A percentile compares a stretch with the other conserved stretches of the same genome.
Conservation (phyloP, 1,140 invertebrate genomes). For the Lysiphlebus fabarum region DNA sequence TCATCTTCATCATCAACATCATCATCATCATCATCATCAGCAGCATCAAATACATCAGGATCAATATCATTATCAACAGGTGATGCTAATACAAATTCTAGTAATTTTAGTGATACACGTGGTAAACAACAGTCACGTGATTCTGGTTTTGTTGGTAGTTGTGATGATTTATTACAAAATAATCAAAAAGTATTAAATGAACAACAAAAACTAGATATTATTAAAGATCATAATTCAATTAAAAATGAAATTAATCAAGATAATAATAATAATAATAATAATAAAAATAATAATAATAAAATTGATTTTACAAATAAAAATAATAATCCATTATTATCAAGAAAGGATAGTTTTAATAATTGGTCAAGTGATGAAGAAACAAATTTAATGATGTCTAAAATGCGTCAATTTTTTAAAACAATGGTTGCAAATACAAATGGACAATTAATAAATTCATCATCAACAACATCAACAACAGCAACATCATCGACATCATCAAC, state of each 20-base stretch:
- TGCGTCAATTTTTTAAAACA: slow-evolving; percentile 87
- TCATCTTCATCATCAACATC: slow-evolving; percentile 10
- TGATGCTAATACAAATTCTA: background rate
- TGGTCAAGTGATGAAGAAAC: slow-evolving; percentile 92
- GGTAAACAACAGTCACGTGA: slow-evolving; percentile 76
- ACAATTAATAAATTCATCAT: slow-evolving; percentile 40
- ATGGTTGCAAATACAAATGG: slow-evolving; percentile 70
- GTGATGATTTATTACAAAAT: slow-evolving; percentile 74
- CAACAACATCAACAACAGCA: slow-evolving; percentile 7
- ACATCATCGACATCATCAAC: too few species aligned
- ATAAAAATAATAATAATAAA: slow-evolving; percentile 22
- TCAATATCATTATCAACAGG: slow-evolving; percentile 2
- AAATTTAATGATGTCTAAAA: slow-evolving; percentile 91
- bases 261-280: slow-evolving; percentile 9
- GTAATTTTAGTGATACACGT: slow-evolving; percentile 22
- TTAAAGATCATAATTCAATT: slow-evolving; percentile 16
- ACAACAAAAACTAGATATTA: slow-evolving; percentile 26
- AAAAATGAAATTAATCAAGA: slow-evolving; percentile 23
- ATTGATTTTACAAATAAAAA: slow-evolving; percentile 26
- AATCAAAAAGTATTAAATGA: slow-evolving; percentile 51
- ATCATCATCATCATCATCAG: background rate
- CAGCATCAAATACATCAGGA: slow-evolving; percentile 13
- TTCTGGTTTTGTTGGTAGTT: slow-evolving; percentile 83
- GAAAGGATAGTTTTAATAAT: slow-evolving; percentile 88
- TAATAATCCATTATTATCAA: slow-evolving; percentile 57